Percentiles rank a stretch among this genome's conserved stretches.
phyloP scores from a whole-genome alignment of 37 sponge, comb jelly and placozoan species.

The Axinella damicornis region DNA sequence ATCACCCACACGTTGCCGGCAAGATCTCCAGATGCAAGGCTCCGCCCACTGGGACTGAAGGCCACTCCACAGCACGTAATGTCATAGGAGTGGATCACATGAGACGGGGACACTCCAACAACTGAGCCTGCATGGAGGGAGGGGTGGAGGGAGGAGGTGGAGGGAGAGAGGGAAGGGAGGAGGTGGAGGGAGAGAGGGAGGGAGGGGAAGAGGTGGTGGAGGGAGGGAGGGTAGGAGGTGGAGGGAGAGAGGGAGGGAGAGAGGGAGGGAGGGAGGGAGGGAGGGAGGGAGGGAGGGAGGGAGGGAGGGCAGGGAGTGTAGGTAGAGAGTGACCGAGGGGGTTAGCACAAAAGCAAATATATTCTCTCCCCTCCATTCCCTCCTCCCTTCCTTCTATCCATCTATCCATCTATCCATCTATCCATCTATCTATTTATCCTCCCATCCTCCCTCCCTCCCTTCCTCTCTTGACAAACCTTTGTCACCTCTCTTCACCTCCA shows the following conservation, averaged over 20 bases:
- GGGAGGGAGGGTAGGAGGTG: not conserved
- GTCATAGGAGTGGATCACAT: constrained; percentile 34
- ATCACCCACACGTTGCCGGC: constrained; percentile 63
- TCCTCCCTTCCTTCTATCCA: no score
- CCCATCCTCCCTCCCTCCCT: no score
- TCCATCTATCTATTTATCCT: no score
- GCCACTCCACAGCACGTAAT: constrained; percentile 71
- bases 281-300: no score
- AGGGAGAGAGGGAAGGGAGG: not conserved
- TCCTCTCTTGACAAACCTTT: constrained; percentile 32
- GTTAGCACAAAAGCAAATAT: no score
- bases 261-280: not conserved
- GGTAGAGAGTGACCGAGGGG: not conserved
- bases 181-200: not conserved
- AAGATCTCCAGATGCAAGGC: constrained; percentile 70
- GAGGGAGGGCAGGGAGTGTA: not conserved
- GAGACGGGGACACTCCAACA: not conserved
- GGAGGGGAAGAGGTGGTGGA: not conserved
- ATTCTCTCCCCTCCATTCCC: no score
- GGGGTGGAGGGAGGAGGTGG: no score
- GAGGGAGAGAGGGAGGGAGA: no score
- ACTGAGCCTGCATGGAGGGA: constrained; percentile 19
- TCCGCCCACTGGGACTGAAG: constrained; percentile 49
- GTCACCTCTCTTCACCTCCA: constrained; percentile 38
- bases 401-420: no score